Conservation (phyloP, 1,140 invertebrate species). For the Vanessa atalanta region DNA sequence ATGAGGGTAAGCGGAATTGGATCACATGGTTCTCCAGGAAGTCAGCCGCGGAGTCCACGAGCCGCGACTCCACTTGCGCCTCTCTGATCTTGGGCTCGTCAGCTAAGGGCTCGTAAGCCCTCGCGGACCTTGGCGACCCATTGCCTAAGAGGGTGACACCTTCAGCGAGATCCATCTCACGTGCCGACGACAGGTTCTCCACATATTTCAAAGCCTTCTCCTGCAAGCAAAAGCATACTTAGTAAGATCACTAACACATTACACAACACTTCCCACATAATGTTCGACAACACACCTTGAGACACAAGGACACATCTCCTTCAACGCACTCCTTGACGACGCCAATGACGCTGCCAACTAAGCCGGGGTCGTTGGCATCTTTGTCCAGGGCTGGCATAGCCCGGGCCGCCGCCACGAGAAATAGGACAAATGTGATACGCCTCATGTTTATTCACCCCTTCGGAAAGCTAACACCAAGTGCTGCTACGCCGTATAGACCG, state of each 20-base stretch:
- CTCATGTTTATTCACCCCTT: slow-evolving; percentile 69
- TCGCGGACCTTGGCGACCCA: slow-evolving; percentile 80
- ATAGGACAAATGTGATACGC: slow-evolving; percentile 60
- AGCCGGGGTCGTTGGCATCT: slow-evolving; percentile 57
- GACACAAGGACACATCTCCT: slow-evolving; percentile 68
- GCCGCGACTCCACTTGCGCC: slow-evolving; percentile 87
- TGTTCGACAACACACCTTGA: slow-evolving; percentile 49
- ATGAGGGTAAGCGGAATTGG: slow-evolving; percentile 87
- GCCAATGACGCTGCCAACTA: slow-evolving; percentile 59
- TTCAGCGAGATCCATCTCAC: slow-evolving; percentile 82
- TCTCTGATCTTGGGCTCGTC: slow-evolving; percentile 86
- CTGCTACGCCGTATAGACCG: slow-evolving; percentile 58
- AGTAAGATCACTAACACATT: slow-evolving; percentile 30
- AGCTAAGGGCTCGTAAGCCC: slow-evolving; percentile 82
- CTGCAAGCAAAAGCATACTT: slow-evolving; percentile 69
- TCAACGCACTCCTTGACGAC: slow-evolving; percentile 72
- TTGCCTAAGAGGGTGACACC: slow-evolving; percentile 86
- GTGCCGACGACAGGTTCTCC: slow-evolving; percentile 60
- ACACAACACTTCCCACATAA: slow-evolving; percentile 26
- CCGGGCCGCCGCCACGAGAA: slow-evolving; percentile 58
- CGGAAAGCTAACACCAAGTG: slow-evolving; percentile 71
- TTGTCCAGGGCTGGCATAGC: slow-evolving; percentile 69
- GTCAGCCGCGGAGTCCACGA: slow-evolving; percentile 86
- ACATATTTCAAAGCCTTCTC: slow-evolving; percentile 73
- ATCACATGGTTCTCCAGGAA: slow-evolving; percentile 90